Base-by-base conservation (phyloP, 92 coral and sea anemone species). In the Parazoanthus swiftii region DNA sequence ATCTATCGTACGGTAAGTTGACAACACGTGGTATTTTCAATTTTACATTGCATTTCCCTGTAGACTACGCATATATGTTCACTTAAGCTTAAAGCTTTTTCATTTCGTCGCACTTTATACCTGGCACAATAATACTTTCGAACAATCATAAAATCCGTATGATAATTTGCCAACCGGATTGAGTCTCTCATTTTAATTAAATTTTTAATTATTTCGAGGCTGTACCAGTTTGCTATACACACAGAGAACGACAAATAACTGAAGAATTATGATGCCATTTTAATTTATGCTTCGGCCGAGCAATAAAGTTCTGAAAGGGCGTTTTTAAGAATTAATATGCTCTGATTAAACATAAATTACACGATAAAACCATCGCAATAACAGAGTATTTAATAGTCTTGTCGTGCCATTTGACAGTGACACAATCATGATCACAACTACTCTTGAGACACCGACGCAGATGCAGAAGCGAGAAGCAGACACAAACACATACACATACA, bases 151-250 rank as follows among this genome's bases (percentile, higher is more conserved):
- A 3, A 46, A 42, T 21, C 36, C 63, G n/a, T 79, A 51, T 79
- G 65, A 44, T 79, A 79, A 79, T 79, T 79, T 79, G 38, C 63
- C 37, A 54, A 51, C 67, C 82, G 82, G 82, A 79, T 50, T 51
- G 44, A 29, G 67, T 79, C 82, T 79, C 50, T 46, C 67, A 50
- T 50, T 79, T 48, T 79, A 50, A 79, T 79, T 79, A 79, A 79
- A 79, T 25, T 79, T 79, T 79, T 79, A 79, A 79, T 79, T 79
- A 79, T 48, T 46, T 79, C 26, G 26, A 36, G 42, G 77, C 43
- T 15, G 42, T 3, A 73, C 77, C 77, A 9, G 77, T 73, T 73
- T 73, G n/a, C 16, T 15, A 33, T 26, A 73, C 42, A 29, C 11
- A 36, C 25, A 63, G 7, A 63, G 26, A 4, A 63, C 26, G 43